Percentiles rank a stretch among this genome's conserved stretches.
Evolutionary conservation across 2,797 vertebrate genomes (phyloP).

Genomic region (Hephaestus fuliginosus): DNA sequence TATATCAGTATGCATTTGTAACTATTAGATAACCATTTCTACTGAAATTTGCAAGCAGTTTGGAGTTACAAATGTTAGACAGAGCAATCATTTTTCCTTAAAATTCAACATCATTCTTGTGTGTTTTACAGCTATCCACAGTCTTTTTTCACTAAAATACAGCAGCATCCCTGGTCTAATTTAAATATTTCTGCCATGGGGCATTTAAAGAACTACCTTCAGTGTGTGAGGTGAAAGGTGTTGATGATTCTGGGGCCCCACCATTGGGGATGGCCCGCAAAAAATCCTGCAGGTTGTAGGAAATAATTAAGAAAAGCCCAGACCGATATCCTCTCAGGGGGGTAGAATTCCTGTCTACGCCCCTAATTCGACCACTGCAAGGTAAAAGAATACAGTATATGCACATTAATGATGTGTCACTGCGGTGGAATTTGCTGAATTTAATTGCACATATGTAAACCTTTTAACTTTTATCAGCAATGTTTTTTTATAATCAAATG

Average conservation of each 20-base stretch:
- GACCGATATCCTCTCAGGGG: conserved; percentile 30
- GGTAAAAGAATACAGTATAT: conserved; percentile 19
- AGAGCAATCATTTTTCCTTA: conserved; percentile 33
- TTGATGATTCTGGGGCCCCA: conserved; percentile 37
- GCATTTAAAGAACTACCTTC: conserved; percentile 54
- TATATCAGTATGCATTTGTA: conserved; percentile 18
- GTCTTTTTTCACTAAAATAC: conserved; percentile 18
- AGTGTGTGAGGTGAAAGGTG: conserved; percentile 41
- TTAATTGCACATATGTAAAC: too few relatives aligned
- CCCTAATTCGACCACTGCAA: conserved; percentile 33
- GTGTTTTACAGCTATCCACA: conserved; percentile 25
- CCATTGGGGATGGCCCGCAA: conserved; percentile 13
- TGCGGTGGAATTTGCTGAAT: conserved; percentile 15
- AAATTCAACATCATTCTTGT: conserved; percentile 41
- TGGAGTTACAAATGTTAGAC: conserved; percentile 9
- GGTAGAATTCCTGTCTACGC: neutral
- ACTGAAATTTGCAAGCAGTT: conserved; percentile 7
- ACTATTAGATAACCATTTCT: neutral
- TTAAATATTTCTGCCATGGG: conserved; percentile 48
- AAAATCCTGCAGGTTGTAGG: conserved; percentile 44
- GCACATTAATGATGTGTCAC: conserved; percentile 22
- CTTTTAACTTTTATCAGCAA: neutral
- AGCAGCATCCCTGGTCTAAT: conserved; percentile 45
- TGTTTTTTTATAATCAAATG: neutral
- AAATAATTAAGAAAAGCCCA: conserved; percentile 55